Conservation (phyloP, 2,888 invertebrate species). For the Camptogramma bilineatum region DNA sequence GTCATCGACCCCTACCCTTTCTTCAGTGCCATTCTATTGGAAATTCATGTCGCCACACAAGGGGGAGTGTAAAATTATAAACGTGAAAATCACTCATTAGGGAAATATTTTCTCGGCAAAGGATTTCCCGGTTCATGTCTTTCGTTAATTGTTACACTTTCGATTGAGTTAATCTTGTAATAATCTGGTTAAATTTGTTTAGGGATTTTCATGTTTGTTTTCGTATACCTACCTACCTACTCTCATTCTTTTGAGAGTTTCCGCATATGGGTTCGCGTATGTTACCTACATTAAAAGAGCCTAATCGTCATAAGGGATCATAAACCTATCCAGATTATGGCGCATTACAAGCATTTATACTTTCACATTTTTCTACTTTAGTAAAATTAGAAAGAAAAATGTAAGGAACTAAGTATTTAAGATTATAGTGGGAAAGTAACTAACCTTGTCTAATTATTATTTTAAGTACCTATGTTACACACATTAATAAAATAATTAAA, state of each 20-base stretch:
- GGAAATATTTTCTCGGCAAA: conserved; percentile 63
- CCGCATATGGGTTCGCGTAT: not conserved
- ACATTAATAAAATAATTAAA: no score
- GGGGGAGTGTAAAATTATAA: conserved; percentile 54
- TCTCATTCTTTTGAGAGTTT: no score
- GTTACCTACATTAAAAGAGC: not conserved
- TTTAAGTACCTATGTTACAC: no score
- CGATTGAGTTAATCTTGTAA: conserved; percentile 51
- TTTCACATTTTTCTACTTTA: no score
- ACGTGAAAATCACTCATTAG: conserved; percentile 69
- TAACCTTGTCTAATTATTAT: no score
- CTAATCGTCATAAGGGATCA: no score
- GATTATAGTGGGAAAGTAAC: no score
- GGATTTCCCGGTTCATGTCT: conserved; percentile 64
- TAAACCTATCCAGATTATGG: no score
- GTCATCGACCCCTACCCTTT: conserved; percentile 50
- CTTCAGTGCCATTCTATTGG: conserved; percentile 66
- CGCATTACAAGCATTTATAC: no score
- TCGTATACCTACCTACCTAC: not conserved
- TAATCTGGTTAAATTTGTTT: conserved; percentile 31
- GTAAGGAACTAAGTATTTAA: no score
- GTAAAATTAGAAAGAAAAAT: no score
- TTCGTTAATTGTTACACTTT: conserved; percentile 60
- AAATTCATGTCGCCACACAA: conserved; percentile 65
- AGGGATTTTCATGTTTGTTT: conserved; percentile 8